These are phyloP conservation scores for Trichomycterus rosablanca DNA, from an alignment of 2,113 vertebrate species.

Conservation along the genomic window DNA sequence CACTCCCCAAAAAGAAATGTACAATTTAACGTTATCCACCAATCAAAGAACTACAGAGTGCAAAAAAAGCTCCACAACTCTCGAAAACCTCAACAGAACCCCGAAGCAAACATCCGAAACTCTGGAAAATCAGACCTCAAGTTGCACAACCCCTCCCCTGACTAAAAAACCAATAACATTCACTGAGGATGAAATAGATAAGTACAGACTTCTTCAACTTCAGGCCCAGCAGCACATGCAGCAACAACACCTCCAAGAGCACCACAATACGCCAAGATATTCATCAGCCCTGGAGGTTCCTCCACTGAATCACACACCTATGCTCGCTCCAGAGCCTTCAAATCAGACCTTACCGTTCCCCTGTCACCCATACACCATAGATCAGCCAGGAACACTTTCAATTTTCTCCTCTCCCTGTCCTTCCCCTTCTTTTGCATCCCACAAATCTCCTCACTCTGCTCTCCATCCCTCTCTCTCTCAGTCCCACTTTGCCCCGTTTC, in stretches of 20 bases:
- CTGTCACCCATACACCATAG: constrained; percentile 70
- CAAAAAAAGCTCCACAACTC: constrained; percentile 48
- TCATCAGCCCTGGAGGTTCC: constrained; percentile 44
- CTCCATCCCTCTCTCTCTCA: constrained; percentile 68
- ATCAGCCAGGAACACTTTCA: constrained; percentile 78
- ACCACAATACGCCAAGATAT: constrained; percentile 64
- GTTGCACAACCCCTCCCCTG: constrained; percentile 65
- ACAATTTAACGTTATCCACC: neutral
- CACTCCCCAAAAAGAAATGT: neutral
- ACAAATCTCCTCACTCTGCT: constrained; percentile 75
- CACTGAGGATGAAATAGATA: constrained; percentile 91
- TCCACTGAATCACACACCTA: constrained; percentile 19
- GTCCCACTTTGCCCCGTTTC: constrained; percentile 58
- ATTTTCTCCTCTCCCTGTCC: constrained; percentile 56
- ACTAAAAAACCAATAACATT: constrained; percentile 82
- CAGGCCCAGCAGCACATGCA: constrained; percentile 95
- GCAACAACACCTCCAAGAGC: constrained; percentile 77
- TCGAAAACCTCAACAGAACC: constrained; percentile 58
- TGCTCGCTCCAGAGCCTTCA: constrained; percentile 53
- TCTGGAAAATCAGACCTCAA: constrained; percentile 51
- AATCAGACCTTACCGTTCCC: constrained; percentile 53
- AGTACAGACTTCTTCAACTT: constrained; percentile 88
- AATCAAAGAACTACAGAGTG: neutral
- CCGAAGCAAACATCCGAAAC: constrained; percentile 59
- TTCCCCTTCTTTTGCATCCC: constrained; percentile 60